Conservation (phyloP, 2,888 invertebrate genomes). For the Drosophila rellima region DNA sequence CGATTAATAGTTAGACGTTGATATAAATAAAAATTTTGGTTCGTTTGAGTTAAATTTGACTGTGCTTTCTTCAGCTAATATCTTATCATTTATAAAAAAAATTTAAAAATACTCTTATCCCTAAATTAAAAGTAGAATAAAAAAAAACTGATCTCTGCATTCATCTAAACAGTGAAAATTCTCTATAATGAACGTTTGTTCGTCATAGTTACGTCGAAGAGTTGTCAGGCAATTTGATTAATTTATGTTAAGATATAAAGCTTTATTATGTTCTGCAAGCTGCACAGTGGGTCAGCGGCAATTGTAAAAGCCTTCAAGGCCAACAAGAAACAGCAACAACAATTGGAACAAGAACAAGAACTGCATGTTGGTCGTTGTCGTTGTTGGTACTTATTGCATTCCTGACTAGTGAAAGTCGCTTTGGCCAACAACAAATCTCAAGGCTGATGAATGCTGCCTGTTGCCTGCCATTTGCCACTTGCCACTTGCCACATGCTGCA, state of each 20-base stretch:
- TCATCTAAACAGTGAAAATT: neutral
- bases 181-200: neutral
- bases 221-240: constrained; percentile 1
- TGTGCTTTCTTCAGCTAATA: neutral
- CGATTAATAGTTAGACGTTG: no score
- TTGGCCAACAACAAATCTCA: constrained; percentile 39
- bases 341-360: constrained; percentile 26
- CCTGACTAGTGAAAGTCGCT: constrained; percentile 68
- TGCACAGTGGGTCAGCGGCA: constrained; percentile 54
- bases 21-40: neutral
- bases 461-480: constrained; percentile 4
- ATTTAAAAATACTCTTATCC: neutral
- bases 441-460: constrained; percentile 41
- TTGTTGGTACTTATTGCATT: constrained; percentile 48
- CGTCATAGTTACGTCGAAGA: constrained; percentile 1
- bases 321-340: constrained; percentile 35
- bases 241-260: constrained; percentile 22
- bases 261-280: constrained; percentile 25
- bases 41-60: neutral
- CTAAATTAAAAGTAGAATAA: neutral
- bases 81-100: neutral
- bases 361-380: constrained; percentile 27
- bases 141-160: neutral
- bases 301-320: constrained; percentile 45
- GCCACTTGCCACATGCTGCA: neutral